phyloP scores from a whole-genome alignment of 1,140 invertebrate species.

The Vanessa atalanta region DNA sequence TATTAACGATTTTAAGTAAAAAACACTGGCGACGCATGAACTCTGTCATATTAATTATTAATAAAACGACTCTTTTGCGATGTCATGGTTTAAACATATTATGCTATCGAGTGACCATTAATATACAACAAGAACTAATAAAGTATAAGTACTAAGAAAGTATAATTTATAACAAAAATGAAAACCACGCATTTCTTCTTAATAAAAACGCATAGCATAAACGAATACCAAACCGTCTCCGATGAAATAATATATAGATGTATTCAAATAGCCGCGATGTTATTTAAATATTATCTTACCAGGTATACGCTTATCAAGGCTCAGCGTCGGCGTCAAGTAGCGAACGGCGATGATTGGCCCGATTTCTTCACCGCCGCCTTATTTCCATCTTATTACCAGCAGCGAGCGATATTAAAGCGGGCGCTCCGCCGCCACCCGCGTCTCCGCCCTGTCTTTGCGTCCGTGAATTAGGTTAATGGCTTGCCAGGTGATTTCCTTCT shows the following conservation, averaged over 20 bases:
- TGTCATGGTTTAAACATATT: too few relatives aligned
- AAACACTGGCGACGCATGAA: too few relatives aligned
- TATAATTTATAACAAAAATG: neutral
- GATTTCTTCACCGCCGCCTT: constrained; percentile 72
- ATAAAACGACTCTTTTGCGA: too few relatives aligned
- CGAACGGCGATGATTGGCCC: constrained; percentile 67
- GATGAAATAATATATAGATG: constrained; percentile 22
- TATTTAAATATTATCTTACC: constrained; percentile 43
- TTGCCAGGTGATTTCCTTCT: constrained; percentile 80
- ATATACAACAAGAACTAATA: neutral
- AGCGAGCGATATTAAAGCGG: constrained; percentile 76
- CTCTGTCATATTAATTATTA: too few relatives aligned
- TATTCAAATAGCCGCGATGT: constrained; percentile 38
- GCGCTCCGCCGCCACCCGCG: constrained; percentile 68
- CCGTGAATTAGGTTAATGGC: constrained; percentile 80
- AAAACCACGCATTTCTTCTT: neutral
- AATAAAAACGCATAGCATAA: neutral
- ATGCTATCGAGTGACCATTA: too few relatives aligned
- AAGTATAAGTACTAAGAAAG: neutral
- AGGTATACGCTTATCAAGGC: constrained; percentile 42
- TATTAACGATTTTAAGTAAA: too few relatives aligned
- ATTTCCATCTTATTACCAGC: constrained; percentile 80
- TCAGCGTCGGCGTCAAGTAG: constrained; percentile 42
- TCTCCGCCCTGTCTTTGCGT: constrained; percentile 77
- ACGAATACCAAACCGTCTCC: neutral